These are phyloP conservation scores for Todus mexicanus DNA, from an alignment of 2,797 vertebrate genomes.

Conservation along the genomic window DNA sequence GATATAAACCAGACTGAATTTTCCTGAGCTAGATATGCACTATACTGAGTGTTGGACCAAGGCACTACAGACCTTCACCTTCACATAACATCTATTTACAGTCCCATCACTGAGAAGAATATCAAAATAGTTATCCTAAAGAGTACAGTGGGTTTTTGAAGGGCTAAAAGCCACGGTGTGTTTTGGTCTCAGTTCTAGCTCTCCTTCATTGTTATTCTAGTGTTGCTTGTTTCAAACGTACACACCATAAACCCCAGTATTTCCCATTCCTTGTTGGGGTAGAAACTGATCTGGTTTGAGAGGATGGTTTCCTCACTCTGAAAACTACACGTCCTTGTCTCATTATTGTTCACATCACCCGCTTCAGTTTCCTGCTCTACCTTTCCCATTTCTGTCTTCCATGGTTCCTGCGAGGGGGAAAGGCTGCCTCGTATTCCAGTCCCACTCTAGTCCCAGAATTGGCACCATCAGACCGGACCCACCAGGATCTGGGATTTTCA, in stretches of 20 bases:
- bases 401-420: conserved; percentile 84
- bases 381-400: conserved; percentile 86
- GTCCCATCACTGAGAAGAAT: background rate
- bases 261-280: background rate
- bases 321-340: background rate
- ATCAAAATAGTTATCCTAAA: background rate
- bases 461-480: conserved; percentile 86
- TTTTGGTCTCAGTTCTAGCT: background rate
- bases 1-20: background rate
- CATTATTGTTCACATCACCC: background rate
- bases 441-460: conserved; percentile 81
- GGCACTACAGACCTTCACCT: background rate
- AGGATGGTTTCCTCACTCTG: background rate
- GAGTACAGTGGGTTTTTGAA: background rate
- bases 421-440: conserved; percentile 69
- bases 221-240: background rate
- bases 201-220: background rate
- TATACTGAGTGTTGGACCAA: background rate
- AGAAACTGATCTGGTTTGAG: background rate
- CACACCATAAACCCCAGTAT: background rate
- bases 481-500: conserved; percentile 88
- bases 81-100: background rate
- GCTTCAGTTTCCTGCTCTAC: conserved; percentile 47
- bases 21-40: background rate
- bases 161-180: background rate